Evolutionary conservation across 2,888 invertebrate genomes (phyloP), one percentile per base, ranked within the genome.

Genomic region (Tinea trinotella): DNA sequence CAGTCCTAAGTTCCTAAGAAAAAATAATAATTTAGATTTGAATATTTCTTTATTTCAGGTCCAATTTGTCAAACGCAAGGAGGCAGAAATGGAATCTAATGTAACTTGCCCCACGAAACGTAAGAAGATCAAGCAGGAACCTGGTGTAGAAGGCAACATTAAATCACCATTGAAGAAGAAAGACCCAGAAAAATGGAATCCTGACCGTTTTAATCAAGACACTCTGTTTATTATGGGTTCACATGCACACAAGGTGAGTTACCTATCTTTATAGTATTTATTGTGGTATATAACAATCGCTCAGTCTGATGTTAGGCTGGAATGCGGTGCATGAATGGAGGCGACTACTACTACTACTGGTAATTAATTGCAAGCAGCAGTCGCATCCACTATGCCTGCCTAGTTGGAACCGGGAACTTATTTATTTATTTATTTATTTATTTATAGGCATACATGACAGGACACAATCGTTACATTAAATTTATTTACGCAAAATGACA

Each of bases 211-310:
- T 20, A 89, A 85, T n/a, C 79, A 88, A 53, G 90, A 91, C n/a
- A 92, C 93, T 0, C 68, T 90, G 50, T 94, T 94, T 70, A 92
- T 94, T 50, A 92, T 94, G 92, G 93, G 93, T 19, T 91, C 93
- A 57, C 90, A 91, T 71, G 91, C 91, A 36, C 91, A 90, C 67
- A 91, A 91, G 75, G 87, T 85, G 67, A 61, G 56, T 48, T 54
- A 7, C 5, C 6, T 24, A 7, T 24, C 53, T 24, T n/a, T n/a
- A 9, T 30, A 10, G 13, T 15, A 7, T 10, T 13, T 17, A 17
- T 48, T 17, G 34, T 9, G 34, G 34, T 44, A 12, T 44, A 44
- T 44, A 44, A 6, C 12, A 13, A 44, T 12, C 6, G 44, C 6
- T 6, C 13, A n/a, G n/a, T n/a, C n/a, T n/a, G n/a, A n/a, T n/a